phyloP scores from a whole-genome alignment of 1,140 invertebrate species.

The Drosophila navojoa region DNA sequence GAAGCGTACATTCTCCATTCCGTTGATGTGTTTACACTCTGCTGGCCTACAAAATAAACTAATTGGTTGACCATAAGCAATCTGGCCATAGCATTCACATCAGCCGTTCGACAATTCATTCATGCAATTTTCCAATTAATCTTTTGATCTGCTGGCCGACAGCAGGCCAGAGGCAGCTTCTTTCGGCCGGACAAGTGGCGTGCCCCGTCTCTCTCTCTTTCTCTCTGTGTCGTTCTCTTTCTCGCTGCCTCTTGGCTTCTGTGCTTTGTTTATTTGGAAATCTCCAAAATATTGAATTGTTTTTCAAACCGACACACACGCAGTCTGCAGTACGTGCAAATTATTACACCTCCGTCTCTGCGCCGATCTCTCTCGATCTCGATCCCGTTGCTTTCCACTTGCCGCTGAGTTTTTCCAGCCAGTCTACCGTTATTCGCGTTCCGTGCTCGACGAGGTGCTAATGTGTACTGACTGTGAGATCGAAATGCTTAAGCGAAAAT shows the following conservation, averaged over 20 bases:
- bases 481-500: constrained; percentile 18
- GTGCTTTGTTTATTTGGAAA: constrained; percentile 67
- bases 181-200: constrained; percentile 1
- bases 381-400: background rate
- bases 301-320: constrained; percentile 41
- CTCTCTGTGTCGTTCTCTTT: constrained; percentile 8
- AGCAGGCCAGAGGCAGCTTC: constrained; percentile 8
- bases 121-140: constrained; percentile 32
- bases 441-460: constrained; percentile 54
- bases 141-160: constrained; percentile 40
- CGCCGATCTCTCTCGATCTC: background rate
- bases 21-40: constrained; percentile 57
- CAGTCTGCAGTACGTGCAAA: constrained; percentile 50
- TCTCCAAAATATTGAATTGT: constrained; percentile 60
- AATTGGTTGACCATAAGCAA: constrained; percentile 36
- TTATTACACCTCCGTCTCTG: constrained; percentile 30
- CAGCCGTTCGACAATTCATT: constrained; percentile 34
- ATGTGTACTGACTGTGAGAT: constrained; percentile 54
- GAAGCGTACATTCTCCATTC: constrained; percentile 83
- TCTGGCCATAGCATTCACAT: constrained; percentile 1
- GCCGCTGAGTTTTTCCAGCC: constrained; percentile 4
- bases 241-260: background rate
- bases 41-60: constrained; percentile 59
- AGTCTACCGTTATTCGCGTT: constrained; percentile 36
- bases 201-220: constrained; percentile 11